Evolutionary conservation across 2,797 vertebrate species (phyloP).

Genomic region (Melanotaenia boesemani): DNA sequence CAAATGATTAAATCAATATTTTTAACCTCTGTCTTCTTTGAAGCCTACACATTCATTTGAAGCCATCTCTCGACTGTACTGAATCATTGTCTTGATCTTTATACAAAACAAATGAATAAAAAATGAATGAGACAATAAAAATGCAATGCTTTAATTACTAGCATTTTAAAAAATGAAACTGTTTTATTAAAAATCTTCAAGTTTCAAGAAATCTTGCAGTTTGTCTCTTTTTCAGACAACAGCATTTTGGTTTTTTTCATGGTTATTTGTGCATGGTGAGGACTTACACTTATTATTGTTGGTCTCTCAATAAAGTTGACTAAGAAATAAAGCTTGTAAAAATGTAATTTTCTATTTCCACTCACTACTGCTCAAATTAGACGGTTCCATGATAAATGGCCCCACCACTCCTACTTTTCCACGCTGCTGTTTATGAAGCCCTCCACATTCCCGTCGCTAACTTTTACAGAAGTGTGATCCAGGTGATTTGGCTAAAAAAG

Average conservation of each 20-base stretch:
- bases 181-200: conserved; percentile 20
- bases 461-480: neutral
- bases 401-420: neutral
- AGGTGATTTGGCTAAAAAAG: neutral
- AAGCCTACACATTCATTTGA: neutral
- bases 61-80: no score
- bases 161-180: conserved; percentile 24
- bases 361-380: neutral
- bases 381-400: neutral
- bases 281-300: conserved; percentile 3
- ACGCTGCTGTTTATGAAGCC: neutral
- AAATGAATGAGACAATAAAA: neutral
- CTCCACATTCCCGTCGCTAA: neutral
- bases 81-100: neutral
- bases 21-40: no score
- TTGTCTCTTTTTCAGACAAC: neutral
- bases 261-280: conserved; percentile 3
- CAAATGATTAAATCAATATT: neutral
- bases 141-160: conserved; percentile 30
- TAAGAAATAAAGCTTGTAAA: conserved; percentile 16
- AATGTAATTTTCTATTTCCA: neutral
- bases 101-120: neutral
- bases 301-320: neutral
- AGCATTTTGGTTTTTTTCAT: conserved; percentile 16
- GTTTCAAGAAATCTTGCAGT: conserved; percentile 14